Percentiles rank a stretch among this genome's conserved stretches.
Conservation (phyloP, 2,888 invertebrate genomes). For the Ethmia dodecea region DNA sequence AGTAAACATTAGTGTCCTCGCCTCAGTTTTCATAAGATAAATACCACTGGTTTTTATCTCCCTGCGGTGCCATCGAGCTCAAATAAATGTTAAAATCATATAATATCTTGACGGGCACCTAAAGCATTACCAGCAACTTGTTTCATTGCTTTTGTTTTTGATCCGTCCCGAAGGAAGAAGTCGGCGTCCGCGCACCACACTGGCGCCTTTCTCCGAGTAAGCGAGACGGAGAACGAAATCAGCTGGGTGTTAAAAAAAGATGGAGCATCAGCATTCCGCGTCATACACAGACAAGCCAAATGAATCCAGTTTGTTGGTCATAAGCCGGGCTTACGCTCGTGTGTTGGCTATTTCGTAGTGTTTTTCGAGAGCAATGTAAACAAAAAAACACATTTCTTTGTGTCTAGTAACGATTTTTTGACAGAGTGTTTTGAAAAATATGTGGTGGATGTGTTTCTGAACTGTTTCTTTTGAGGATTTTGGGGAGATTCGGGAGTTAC, state of each 20-base stretch:
- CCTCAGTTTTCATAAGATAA: slow-evolving; percentile 10
- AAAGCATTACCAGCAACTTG: slow-evolving; percentile 53
- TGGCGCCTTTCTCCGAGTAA: slow-evolving; percentile 70
- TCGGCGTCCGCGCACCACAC: slow-evolving; percentile 64
- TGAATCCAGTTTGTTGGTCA: slow-evolving; percentile 70
- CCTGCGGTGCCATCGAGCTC: slow-evolving; percentile 29
- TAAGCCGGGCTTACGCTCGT: slow-evolving; percentile 54
- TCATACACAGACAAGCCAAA: slow-evolving; percentile 56
- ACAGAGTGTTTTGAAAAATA: slow-evolving; percentile 41
- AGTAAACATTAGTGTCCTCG: slow-evolving; percentile 19
- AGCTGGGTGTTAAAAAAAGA: slow-evolving; percentile 24
- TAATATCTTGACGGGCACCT: slow-evolving; percentile 61
- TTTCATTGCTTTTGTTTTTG: slow-evolving; percentile 71
- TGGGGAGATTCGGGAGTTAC: slow-evolving; percentile 32
- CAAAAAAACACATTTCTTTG: slow-evolving; percentile 46
- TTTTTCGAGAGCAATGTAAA: slow-evolving; percentile 63
- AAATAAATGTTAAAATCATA: slow-evolving; percentile 54
- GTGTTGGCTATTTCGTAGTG: slow-evolving; percentile 27
- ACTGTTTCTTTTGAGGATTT: slow-evolving; percentile 20
- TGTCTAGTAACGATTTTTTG: slow-evolving; percentile 37
- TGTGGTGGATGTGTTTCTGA: slow-evolving; percentile 39
- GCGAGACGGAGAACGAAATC: slow-evolving; percentile 31
- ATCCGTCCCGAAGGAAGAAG: slow-evolving; percentile 64
- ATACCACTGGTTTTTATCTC: slow-evolving; percentile 22
- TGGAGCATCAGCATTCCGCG: slow-evolving; percentile 60